These are phyloP conservation scores for Coelinius sp. DNA, from an alignment of 2,888 invertebrate species.

Conservation along the genomic window DNA sequence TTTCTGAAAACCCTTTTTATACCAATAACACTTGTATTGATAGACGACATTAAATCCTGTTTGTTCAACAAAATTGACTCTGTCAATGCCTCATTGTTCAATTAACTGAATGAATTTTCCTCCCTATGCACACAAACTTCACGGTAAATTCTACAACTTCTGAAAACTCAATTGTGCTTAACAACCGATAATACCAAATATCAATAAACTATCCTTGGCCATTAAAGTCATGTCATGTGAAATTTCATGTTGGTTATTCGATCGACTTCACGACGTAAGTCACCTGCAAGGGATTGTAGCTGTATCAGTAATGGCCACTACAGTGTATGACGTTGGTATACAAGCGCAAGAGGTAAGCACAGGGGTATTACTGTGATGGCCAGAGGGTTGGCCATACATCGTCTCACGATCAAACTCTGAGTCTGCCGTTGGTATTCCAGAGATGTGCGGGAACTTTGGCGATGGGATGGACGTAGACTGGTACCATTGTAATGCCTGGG, in stretches of 20 bases:
- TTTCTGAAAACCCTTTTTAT: too few relatives aligned
- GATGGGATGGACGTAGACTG: constrained; percentile 17
- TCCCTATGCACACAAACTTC: not conserved
- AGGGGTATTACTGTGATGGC: constrained; percentile 39
- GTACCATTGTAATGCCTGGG: constrained; percentile 43
- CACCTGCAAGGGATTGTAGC: not conserved
- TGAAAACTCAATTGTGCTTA: not conserved
- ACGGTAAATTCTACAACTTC: not conserved
- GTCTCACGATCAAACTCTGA: constrained; percentile 47
- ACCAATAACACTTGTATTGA: too few relatives aligned
- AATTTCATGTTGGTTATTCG: constrained; percentile 10
- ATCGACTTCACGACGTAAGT: not conserved
- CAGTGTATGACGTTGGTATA: not conserved
- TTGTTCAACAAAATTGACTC: not conserved
- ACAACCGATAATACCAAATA: not conserved
- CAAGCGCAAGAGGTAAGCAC: not conserved
- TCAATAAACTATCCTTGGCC: not conserved
- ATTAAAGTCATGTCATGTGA: not conserved
- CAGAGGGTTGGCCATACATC: constrained; percentile 54
- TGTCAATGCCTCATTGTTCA: not conserved
- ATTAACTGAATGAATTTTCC: not conserved
- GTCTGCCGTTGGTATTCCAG: constrained; percentile 16
- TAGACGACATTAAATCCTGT: not conserved
- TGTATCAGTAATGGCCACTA: not conserved
- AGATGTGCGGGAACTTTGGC: constrained; percentile 15